Evolutionary conservation across 2,113 vertebrate genomes (phyloP), one percentile per base, ranked within the genome.

Genomic region (Pipa parva): DNA sequence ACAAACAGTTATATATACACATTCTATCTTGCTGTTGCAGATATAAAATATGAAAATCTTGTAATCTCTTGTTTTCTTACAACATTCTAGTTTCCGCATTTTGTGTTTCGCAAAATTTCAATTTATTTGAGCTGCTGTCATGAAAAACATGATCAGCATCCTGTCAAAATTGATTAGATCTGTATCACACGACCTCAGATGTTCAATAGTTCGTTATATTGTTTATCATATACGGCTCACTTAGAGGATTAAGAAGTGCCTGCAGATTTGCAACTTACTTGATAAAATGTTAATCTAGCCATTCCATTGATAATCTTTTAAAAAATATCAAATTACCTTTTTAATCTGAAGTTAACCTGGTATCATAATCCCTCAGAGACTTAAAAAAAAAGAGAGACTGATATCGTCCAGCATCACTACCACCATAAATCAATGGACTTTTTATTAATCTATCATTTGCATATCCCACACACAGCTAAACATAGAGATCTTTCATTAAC

Each of bases 61-160:
- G 33, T 27, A 48, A 20, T 42, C 50, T 37, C 5, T 20, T 20
- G 31, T 49, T 37, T 28, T 45, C n/a, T 50, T 50, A 20, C 52
- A 22, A 17, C 15, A 20, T 46, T 18, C 3, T 12, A 36, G 5
- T 12, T 49, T 58, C 56, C 28, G 20, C 55, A 65, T 67, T 57
- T 57, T 49, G 63, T 67, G 52, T 36, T 48, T 66, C 28, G 25
- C 63, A 67, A 49, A 68, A 60, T 68, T 59, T 56, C 68, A 39
- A 52, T 71, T 62, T 63, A 57, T 29, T 55, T 64, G 10, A 74
- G 64, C 59, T 72, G 4, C 45, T 77, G 73, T 72, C 52, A 70
- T 71, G 74, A 79, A 42, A 62, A 61, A 81, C 73, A 75, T 39
- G 15, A n/a, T 65, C 17, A 50, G 36, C 37, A 49, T 29, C 12